Evolutionary conservation across 2,888 invertebrate genomes (phyloP).

Genomic region (Lysandra bellargus): DNA sequence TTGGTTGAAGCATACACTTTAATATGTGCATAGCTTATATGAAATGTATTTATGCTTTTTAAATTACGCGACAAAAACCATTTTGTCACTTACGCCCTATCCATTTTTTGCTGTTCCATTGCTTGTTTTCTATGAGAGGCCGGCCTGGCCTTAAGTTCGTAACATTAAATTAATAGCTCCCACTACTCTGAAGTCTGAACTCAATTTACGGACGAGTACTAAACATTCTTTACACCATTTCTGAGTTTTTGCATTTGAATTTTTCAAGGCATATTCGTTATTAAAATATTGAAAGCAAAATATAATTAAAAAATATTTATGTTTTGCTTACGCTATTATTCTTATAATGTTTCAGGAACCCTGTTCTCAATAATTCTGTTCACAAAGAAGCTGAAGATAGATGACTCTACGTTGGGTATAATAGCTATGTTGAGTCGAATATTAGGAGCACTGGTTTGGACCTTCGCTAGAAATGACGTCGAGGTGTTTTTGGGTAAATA

Average conservation of each 20-base stretch:
- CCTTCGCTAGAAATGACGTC: not conserved
- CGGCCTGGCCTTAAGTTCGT: too few species aligned
- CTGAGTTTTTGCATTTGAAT: not conserved
- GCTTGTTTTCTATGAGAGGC: too few species aligned
- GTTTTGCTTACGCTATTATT: too few species aligned
- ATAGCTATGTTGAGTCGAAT: not conserved
- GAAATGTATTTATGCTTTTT: too few species aligned
- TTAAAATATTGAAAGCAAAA: not conserved
- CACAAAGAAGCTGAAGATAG: constrained; percentile 5
- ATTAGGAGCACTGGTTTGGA: not conserved
- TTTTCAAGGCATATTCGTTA: not conserved
- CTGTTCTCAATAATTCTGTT: constrained; percentile 3
- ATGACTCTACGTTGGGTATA: not conserved
- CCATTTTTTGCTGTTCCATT: too few species aligned
- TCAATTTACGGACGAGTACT: not conserved
- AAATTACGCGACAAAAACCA: too few species aligned
- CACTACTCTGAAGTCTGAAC: too few species aligned
- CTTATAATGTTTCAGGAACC: not conserved
- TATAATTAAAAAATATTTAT: too few species aligned
- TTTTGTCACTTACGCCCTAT: too few species aligned
- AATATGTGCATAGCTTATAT: too few species aligned
- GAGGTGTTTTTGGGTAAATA: constrained; percentile 17
- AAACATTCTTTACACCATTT: not conserved
- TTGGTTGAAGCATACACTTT: too few species aligned
- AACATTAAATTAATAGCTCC: too few species aligned